phyloP scores from a whole-genome alignment of 2,113 vertebrate species.

The Calyptomena viridis region DNA sequence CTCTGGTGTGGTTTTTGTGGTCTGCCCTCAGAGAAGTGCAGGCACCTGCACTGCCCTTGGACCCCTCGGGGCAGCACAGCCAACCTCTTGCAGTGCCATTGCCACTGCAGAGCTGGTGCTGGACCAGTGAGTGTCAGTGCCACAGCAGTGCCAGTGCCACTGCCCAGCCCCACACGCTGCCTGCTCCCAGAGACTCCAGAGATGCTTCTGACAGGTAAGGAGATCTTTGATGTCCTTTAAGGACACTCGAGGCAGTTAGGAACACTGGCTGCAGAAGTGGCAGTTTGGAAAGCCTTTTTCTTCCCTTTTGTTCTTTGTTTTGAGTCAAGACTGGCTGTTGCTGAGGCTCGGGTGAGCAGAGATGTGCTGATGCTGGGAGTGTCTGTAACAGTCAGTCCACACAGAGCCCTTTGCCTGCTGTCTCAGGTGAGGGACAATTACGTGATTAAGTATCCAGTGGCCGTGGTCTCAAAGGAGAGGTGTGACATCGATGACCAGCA shows the following conservation, averaged over 20 bases:
- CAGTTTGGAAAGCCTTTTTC: background rate
- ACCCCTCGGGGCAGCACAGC: background rate
- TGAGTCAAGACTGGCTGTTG: background rate
- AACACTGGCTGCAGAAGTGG: background rate
- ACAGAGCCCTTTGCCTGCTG: background rate
- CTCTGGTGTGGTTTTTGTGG: background rate
- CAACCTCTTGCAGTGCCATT: background rate
- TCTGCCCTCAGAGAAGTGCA: background rate
- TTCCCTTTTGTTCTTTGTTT: background rate
- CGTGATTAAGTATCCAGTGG: background rate
- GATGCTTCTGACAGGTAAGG: fast-evolving
- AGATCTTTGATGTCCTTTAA: too few species aligned
- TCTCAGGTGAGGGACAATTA: background rate
- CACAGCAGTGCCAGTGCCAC: background rate
- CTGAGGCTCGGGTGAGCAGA: background rate
- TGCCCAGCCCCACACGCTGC: fast-evolving
- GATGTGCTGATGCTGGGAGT: fast-evolving
- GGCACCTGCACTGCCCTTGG: background rate
- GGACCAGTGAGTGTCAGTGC: background rate
- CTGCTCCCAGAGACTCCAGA: background rate
- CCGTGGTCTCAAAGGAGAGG: background rate
- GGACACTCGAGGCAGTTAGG: fast-evolving
- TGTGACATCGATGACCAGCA: background rate
- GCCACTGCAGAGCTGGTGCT: background rate
- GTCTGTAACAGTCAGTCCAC: background rate